Evolutionary conservation across 1,140 invertebrate species (phyloP).

Genomic region (Eriocheir sinensis): DNA sequence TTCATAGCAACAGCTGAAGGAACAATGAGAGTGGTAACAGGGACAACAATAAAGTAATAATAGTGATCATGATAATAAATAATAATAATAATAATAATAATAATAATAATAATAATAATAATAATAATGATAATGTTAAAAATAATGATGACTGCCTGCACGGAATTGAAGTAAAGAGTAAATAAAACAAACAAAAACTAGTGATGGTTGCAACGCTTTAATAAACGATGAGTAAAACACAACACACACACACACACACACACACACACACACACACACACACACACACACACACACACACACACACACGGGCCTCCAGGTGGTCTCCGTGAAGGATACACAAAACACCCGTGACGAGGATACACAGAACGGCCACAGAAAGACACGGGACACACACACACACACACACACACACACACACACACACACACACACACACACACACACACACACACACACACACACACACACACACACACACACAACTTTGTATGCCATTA

Average conservation of each 20-base stretch:
- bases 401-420: not conserved
- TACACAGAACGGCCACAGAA: too few species aligned
- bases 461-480: not conserved
- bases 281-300: not conserved
- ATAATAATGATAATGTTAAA: not conserved
- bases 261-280: not conserved
- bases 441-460: not conserved
- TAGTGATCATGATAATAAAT: not conserved
- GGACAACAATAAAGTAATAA: not conserved
- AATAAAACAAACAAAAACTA: not conserved
- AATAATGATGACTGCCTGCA: not conserved
- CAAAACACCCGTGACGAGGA: too few species aligned
- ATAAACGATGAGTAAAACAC: not conserved
- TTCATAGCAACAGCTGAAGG: slow-evolving; percentile 13
- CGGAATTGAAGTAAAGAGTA: not conserved
- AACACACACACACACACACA: not conserved
- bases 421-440: not conserved
- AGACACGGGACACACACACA: too few species aligned
- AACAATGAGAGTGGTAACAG: not conserved
- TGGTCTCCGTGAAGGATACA: too few species aligned
- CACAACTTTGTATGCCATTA: not conserved
- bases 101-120: slow-evolving; percentile 28
- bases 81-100: not conserved
- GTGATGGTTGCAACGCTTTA: not conserved
- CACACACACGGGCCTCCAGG: too few species aligned